Base-by-base conservation (phyloP, 2,797 vertebrate genomes). In the Margarornis squamiger region DNA sequence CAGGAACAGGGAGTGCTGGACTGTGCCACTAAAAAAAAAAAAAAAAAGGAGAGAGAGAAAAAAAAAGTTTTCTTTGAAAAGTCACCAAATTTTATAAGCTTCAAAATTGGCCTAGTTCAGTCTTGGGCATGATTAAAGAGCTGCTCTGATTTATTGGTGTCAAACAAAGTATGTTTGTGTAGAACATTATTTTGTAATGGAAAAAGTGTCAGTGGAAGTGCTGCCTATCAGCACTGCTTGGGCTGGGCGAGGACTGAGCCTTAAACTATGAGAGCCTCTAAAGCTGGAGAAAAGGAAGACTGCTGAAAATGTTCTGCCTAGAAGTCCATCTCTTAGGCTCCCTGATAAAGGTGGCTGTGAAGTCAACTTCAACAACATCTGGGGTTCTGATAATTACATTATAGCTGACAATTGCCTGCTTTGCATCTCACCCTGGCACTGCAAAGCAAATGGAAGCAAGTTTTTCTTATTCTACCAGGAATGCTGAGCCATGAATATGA, bases 1-100 rank as follows among this genome's bases (percentile, higher is more conserved):
- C 95, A 95, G 94, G 95, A 95, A 96, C 94, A 94, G 59, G 75
- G 88, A 90, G 88, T 95, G 54, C 94, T 95, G 67, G 57, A 81
- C 83, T 80, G 24, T 89, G 90, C 68, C 92, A 92, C 71, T 95
- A 49, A 68, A 52, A 36, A 54, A 23, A 65, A 34, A 15, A 9
- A 26, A 65, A 34, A 13, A 9, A 26, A 57, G 30, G 9, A 8
- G 12, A 41, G 41, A 41, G 43, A 19, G 9, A 68, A 49, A 36
- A 54, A 27, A 65, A 34, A 15, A 9, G 14, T 9, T 86, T 85
- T 86, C 65, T 93, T 96, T 94, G 91, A 92, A 91, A 96, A 95
- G 72, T 71, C 68, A 95, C 93, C 74, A 88, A 48, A 90, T 80
- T 91, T 93, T 93, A 81, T 86, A 94, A 88, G 76, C 73, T 92